Percentiles rank a stretch among this genome's conserved stretches.
Evolutionary conservation across 2,797 vertebrate genomes (phyloP).

Genomic region (Sebastes glaucus): DNA sequence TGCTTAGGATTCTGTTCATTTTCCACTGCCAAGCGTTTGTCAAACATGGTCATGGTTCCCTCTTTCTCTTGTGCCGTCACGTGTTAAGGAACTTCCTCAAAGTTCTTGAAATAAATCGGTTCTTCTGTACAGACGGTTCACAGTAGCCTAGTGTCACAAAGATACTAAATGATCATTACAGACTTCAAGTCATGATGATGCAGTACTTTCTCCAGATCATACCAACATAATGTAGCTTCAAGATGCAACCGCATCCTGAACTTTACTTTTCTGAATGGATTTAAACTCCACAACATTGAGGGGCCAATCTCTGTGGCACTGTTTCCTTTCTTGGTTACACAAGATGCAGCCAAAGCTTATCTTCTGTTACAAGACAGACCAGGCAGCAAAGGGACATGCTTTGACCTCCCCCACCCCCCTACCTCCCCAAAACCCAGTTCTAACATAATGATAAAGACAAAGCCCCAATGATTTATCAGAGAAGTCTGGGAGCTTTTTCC

Average conservation of each 20-base stretch:
- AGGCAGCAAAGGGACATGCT: slow-evolving; percentile 23
- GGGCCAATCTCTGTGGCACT: not conserved
- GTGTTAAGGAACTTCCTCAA: slow-evolving; percentile 60
- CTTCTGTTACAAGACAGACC: slow-evolving; percentile 44
- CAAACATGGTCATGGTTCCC: slow-evolving; percentile 26
- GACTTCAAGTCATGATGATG: not conserved
- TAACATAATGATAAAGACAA: slow-evolving; percentile 49
- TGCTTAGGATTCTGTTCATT: slow-evolving; percentile 11
- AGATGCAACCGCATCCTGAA: not conserved
- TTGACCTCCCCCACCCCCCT: slow-evolving; percentile 13
- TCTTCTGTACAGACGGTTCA: not conserved
- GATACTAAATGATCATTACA: not conserved
- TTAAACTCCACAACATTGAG: not conserved
- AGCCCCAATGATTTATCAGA: slow-evolving; percentile 44
- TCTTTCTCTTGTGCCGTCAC: slow-evolving; percentile 47
- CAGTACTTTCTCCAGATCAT: not conserved
- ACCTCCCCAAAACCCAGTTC: slow-evolving; percentile 7
- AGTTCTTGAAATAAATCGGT: slow-evolving; percentile 27
- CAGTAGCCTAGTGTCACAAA: not conserved
- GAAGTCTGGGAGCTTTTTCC: slow-evolving; percentile 39
- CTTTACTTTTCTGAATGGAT: not conserved
- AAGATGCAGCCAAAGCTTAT: slow-evolving; percentile 40
- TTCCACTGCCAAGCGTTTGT: slow-evolving; percentile 20
- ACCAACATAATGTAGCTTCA: not conserved
- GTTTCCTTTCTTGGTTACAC: slow-evolving; percentile 17